These are phyloP conservation scores for Eospalax fontanierii DNA, from an alignment of 2,797 vertebrate genomes.

Conservation along the genomic window DNA sequence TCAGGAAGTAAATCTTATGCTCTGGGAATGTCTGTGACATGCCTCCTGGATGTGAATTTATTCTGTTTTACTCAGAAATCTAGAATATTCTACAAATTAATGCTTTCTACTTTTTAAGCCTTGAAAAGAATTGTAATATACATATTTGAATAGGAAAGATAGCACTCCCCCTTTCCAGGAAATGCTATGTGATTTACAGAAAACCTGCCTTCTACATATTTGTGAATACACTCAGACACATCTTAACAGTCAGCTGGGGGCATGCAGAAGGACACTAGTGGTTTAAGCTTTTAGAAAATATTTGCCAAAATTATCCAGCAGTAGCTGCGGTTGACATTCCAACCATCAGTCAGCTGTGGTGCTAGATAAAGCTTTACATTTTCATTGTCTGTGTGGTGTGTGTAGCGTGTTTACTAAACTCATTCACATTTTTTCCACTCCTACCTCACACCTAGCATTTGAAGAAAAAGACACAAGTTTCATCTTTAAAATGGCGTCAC, in stretches of 20 bases:
- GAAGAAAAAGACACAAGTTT: not conserved
- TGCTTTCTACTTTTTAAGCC: not conserved
- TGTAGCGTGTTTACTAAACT: not conserved
- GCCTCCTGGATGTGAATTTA: not conserved
- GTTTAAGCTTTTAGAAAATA: slow-evolving; percentile 23
- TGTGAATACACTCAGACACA: not conserved
- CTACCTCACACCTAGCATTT: not conserved
- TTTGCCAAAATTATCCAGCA: not conserved
- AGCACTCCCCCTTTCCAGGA: not conserved
- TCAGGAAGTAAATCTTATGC: not conserved
- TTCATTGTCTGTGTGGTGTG: not conserved
- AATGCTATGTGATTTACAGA: slow-evolving; percentile 8
- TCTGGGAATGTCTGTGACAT: not conserved
- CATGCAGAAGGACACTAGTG: not conserved
- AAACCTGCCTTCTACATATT: slow-evolving; percentile 8
- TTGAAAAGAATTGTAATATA: slow-evolving; percentile 30
- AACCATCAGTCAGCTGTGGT: not conserved
- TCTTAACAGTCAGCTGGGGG: not conserved
- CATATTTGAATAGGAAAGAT: slow-evolving; percentile 23
- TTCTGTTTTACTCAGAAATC: not conserved
- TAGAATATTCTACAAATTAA: not conserved
- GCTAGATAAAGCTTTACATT: slow-evolving; percentile 15
- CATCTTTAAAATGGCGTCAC: not conserved
- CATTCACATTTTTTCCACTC: not conserved
- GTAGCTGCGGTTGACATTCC: not conserved